Evolutionary conservation across 2,888 invertebrate genomes (phyloP), one percentile per base, ranked within the genome.

Genomic region (Corbicula japonica): DNA sequence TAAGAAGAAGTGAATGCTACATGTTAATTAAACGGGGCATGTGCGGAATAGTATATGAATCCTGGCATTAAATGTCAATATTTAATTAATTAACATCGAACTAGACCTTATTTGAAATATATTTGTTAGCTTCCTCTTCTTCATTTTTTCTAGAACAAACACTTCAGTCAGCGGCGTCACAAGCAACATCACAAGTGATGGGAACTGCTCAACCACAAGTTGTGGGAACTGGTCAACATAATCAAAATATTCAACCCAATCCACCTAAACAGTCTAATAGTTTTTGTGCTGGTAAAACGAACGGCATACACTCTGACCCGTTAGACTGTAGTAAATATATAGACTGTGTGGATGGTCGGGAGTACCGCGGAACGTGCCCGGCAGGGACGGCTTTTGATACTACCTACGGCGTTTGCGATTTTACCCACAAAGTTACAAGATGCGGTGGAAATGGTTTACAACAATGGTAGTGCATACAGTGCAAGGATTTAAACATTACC

Each of bases 271-370:
- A 50, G 32, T 23, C 65, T 1, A 52, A 46, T n/a, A 60, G 44
- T 15, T 83, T 81, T 69, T 89, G 89, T 58, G 68, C 66, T 10
- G 80, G 77, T 12, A 83, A 80, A 63, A 8, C 58, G 1, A 82
- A 87, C 54, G 89, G 88, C 18, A 76, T 87, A 1, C 81, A 87
- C 63, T 58, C 70, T 1, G 83, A 87, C 62, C 86, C 86, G 0
- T 34, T 21, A 1, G 85, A 86, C 68, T 89, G 88, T 70, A 35
- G 69, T 0, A 74, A 72, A 61, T 89, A 84, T 76, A 76, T 85
- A 52, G 86, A 87, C 38, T 89, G 89, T 71, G 73, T 86, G 26
- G 73, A 73, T 30, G 85, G 84, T 4, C 60, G 65, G 26, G 84
- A 84, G 8, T 87, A 84, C 71, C 60, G 60, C 10, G 76, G 84